Conservation (phyloP, 2,888 invertebrate genomes). For the Drepanosiphum platanoidis region DNA sequence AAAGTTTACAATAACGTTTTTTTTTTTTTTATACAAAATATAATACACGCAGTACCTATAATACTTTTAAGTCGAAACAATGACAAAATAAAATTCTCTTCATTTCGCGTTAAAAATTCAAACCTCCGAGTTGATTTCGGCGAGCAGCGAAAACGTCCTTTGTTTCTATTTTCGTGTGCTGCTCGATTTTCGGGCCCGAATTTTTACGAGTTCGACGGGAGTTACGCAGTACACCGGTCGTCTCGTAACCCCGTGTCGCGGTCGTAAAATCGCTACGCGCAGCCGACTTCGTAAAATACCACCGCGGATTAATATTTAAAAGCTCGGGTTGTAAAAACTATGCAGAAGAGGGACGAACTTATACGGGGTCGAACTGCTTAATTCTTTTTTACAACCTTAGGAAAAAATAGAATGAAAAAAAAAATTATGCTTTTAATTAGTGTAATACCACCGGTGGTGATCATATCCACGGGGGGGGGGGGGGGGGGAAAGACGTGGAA, state of each 20-base stretch:
- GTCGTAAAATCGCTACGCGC: slow-evolving; percentile 39
- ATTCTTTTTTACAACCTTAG: slow-evolving; percentile 44
- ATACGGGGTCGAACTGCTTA: slow-evolving; percentile 22
- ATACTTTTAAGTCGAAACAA: background rate
- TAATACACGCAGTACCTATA: background rate
- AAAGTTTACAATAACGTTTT: background rate
- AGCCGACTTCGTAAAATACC: slow-evolving; percentile 13
- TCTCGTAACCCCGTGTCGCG: background rate
- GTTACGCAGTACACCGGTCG: too few species aligned
- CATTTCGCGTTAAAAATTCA: background rate
- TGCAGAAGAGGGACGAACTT: background rate
- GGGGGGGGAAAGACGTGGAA: slow-evolving; percentile 22
- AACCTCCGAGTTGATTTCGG: background rate
- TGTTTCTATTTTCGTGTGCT: background rate
- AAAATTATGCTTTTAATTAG: slow-evolving; percentile 43
- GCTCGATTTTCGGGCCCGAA: background rate
- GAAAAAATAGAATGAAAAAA: background rate
- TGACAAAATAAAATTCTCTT: background rate
- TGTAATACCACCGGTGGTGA: slow-evolving; percentile 14
- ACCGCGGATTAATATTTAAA: slow-evolving; percentile 56
- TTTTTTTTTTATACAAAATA: background rate
- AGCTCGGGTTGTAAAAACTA: slow-evolving; percentile 42
- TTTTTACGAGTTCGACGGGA: background rate
- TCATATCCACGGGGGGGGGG: background rate
- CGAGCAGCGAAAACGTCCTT: background rate